Evolutionary conservation across 2,113 vertebrate species (phyloP), one percentile per base, ranked within the genome.

Genomic region (Holacanthus passer): DNA sequence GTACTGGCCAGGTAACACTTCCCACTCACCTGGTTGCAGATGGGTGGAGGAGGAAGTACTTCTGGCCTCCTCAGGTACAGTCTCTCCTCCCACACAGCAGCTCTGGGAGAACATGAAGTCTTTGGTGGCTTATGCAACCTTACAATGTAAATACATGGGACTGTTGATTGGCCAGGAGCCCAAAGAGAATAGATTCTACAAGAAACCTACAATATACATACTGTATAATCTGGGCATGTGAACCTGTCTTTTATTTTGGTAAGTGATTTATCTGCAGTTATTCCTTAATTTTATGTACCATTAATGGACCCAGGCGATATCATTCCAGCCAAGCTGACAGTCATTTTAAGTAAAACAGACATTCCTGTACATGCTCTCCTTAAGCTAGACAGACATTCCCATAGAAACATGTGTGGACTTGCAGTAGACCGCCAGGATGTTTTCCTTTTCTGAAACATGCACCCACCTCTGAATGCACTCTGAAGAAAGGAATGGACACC

Each of bases 21-120:
- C 77, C 69, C 43, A 58, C 75, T 86, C 81, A 88, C 87, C 91
- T 85, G 85, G 20, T 35, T 55, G 48, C 22, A 66, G 70, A 41
- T 0, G 14, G 84, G 85, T 14, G 81, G 84, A 88, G 82, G 77
- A 89, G 87, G 91, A 89, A 89, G 70, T 84, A 59, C 67, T 60
- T 56, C 31, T 55, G 27, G 22, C 37, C 52, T 78, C 17, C 41
- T 47, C 74, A 88, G 83, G 84, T 83, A 27, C 29, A 80, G n/a
- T 79, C 55, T 89, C 89, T 82, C 80, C 91, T 82, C 84, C 81
- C 86, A 80, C 88, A 60, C 29, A 68, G 75, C 68, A 13, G 55
- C 50, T 62, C 45, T 10, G 53, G 64, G 66, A 76, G 29, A 58
- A 13, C 52, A 13, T 24, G 35, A 53, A 76, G 59, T 80, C 75